Evolutionary conservation across 2,797 vertebrate species (phyloP), one percentile per base, ranked within the genome.

Genomic region (Prunella strophiata): DNA sequence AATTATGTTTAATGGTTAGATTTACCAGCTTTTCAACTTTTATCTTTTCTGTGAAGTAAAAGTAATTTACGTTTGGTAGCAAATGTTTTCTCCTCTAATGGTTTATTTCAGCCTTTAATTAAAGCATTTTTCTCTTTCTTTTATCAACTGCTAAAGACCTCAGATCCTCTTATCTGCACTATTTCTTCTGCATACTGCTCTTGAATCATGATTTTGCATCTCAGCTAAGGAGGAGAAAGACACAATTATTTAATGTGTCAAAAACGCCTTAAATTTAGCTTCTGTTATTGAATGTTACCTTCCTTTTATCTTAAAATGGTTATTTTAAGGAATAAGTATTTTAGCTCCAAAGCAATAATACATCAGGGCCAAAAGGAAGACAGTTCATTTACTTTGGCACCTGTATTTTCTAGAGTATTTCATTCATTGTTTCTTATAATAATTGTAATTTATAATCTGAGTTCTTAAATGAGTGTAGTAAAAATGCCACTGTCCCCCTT

Each of bases 61-160:
- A 79, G 18, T 50, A 67, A 89, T 85, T 96, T 89, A 29, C 1
- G 0, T 83, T 82, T 14, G 2, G 27, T 57, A 74, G 8, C 3
- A 45, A 7, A 43, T 59, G 61, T 72, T 74, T 67, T 43, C 13
- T 63, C 10, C 71, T 74, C 22, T 68, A 66, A 52, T 72, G 3
- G 12, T 85, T 82, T 23, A 82, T 78, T 93, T 96, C 30, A 82
- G 42, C 58, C 38, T 75, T 72, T 85, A 79, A 87, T 79, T 91
- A 77, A 92, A 77, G 11, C 3, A 54, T 16, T 34, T 85, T 71
- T 81, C 87, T 68, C 18, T 81, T 88, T 67, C 62, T 79, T 85
- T 78, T 72, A 54, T 65, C 14, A 83, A 14, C 25, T 34, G 7
- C 15, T 76, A 52, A 74, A 83, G 50, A 2, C 7, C 20, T 61